Base-by-base conservation (phyloP, 2,113 vertebrate species). In the rabbit (Oryctolagus cuniculus) region DNA sequence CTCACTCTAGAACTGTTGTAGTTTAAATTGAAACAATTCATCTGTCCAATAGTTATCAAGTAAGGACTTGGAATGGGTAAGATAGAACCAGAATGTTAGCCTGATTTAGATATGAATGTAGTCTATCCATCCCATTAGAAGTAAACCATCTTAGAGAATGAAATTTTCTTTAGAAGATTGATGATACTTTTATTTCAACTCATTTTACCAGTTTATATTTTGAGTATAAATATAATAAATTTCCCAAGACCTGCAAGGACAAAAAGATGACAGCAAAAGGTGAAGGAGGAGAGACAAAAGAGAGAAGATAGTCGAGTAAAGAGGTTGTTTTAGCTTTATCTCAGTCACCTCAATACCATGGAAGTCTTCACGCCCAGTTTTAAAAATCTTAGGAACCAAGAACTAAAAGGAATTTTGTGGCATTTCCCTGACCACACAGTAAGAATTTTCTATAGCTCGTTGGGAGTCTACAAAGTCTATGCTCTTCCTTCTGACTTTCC, bases 31-130 rank as follows among this genome's bases (percentile, higher is more conserved):
- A 88, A 63, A 63, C 5, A 10, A n/a, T 67, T 87, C 27, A 36
- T 87, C 64, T 89, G 36, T 69, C 69, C 70, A 69, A 44, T 11
- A n/a, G 8, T 73, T 63, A 34, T 44, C 58, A 80, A 15, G 6
- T 44, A 16, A 38, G 79, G 51, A 77, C 61, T 75, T 58, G 38
- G 22, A 29, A 16, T 58, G 73, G 49, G 27, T 38, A 58, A 15
- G 12, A 19, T 73, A 24, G 73, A 10, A 92, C 86, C 84, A 85
- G 53, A 89, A 74, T 63, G 79, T 53, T 93, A 69, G 27, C 44
- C 22, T 85, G 84, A 36, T 34, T 81, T 55, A 11, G 17, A 70
- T 38, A 85, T 38, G 55, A 73, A 64, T 86, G 64, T 80, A 29
- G 10, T 29, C 10, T 9, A 34, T 34, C 34, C 66, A 22, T 29